Conservation (phyloP, 2,113 vertebrate species). For the Gobiocypris rarus region DNA sequence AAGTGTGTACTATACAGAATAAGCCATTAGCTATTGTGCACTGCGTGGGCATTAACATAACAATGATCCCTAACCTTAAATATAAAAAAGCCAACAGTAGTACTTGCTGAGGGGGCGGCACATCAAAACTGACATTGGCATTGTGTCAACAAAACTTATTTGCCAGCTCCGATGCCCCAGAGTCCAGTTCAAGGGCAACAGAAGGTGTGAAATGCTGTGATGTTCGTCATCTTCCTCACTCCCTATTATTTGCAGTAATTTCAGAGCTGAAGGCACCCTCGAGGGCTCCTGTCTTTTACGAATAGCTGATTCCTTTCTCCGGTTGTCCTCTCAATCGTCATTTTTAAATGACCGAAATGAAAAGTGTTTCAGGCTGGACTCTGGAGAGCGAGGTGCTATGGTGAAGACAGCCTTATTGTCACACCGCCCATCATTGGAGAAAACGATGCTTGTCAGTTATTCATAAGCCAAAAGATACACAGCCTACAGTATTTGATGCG, state of each 20-base stretch:
- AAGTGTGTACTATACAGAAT: background rate
- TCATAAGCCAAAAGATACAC: background rate
- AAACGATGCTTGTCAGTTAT: background rate
- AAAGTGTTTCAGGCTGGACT: slow-evolving; percentile 7
- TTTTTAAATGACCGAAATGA: slow-evolving; percentile 32
- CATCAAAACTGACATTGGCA: background rate
- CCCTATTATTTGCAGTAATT: slow-evolving; percentile 30
- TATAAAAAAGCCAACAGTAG: background rate
- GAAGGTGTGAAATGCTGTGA: slow-evolving; percentile 39
- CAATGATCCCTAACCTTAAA: background rate
- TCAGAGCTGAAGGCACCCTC: slow-evolving; percentile 13
- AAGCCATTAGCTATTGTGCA: no score
- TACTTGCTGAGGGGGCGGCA: background rate
- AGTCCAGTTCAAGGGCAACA: background rate
- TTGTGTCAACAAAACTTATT: slow-evolving; percentile 22
- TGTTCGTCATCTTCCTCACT: slow-evolving; percentile 15
- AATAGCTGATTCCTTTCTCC: slow-evolving; percentile 35
- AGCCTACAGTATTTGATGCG: background rate
- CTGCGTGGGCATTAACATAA: background rate
- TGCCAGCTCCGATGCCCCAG: background rate
- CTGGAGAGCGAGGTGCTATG: background rate
- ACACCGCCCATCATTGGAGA: background rate
- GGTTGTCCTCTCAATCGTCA: slow-evolving; percentile 37
- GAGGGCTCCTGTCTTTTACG: slow-evolving; percentile 20
- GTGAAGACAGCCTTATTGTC: background rate